Percentiles rank a stretch among this genome's conserved stretches.
phyloP scores from a whole-genome alignment of 2,888 invertebrate genomes.

The Sphaeridia pumilis region DNA sequence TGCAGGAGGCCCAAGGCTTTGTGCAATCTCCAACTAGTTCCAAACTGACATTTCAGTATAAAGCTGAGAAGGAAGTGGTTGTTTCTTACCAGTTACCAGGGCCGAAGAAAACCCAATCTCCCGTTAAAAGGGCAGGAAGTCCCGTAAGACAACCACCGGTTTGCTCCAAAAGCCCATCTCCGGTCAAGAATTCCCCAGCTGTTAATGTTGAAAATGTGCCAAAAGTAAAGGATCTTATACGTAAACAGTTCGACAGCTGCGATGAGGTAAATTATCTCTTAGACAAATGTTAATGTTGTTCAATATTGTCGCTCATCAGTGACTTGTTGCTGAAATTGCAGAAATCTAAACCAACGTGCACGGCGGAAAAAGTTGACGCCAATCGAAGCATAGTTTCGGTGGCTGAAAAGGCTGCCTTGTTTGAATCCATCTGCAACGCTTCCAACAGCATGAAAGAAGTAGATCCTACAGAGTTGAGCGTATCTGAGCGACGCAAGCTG shows the following conservation, averaged over 20 bases:
- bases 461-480: conserved; percentile 58
- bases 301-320: neutral
- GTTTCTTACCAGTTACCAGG: conserved; percentile 8
- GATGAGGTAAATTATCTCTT: neutral
- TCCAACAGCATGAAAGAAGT: conserved; percentile 34
- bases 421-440: conserved; percentile 47
- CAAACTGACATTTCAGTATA: conserved; percentile 66
- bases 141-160: conserved; percentile 14
- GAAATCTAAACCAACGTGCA: neutral
- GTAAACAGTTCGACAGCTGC: conserved; percentile 21
- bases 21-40: conserved; percentile 62
- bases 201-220: conserved; percentile 8
- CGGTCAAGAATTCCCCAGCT: conserved; percentile 19
- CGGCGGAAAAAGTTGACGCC: conserved; percentile 4
- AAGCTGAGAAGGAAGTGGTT: conserved; percentile 23
- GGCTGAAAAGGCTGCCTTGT: conserved; percentile 49
- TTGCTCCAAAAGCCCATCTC: conserved; percentile 18
- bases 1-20: conserved; percentile 72
- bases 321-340: too few relatives aligned
- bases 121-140: conserved; percentile 11
- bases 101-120: conserved; percentile 8
- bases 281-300: neutral
- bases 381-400: conserved; percentile 5
- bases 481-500: conserved; percentile 71
- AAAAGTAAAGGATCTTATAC: conserved; percentile 16